These are phyloP conservation scores for Diphyllodes magnificus DNA, from an alignment of 2,113 vertebrate species.

Conservation along the genomic window DNA sequence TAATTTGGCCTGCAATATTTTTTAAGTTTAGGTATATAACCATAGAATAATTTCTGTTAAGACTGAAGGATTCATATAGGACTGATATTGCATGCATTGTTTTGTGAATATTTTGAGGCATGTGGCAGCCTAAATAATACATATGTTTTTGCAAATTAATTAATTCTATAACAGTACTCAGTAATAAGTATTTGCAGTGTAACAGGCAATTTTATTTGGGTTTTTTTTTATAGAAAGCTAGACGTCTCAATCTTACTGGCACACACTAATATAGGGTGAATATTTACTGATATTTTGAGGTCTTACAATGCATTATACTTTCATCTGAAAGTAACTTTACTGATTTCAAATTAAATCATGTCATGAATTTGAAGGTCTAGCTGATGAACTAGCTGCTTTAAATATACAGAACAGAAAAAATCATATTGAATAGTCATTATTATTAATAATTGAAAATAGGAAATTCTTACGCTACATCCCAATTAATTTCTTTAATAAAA, in stretches of 20 bases:
- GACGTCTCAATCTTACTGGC: conserved; percentile 7
- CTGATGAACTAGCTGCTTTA: conserved; percentile 12
- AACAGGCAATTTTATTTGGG: conserved; percentile 37
- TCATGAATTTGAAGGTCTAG: conserved; percentile 29
- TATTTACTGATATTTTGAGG: conserved; percentile 45
- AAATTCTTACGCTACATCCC: conserved; percentile 36
- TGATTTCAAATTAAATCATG: neutral
- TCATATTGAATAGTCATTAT: neutral
- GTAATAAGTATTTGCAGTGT: conserved; percentile 6
- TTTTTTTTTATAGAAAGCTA: neutral
- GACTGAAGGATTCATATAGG: neutral
- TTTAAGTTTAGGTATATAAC: neutral
- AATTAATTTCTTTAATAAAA: conserved; percentile 59
- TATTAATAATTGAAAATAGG: conserved; percentile 52
- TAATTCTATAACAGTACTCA: conserved; percentile 33
- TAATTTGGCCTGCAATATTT: neutral
- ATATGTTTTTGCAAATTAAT: conserved; percentile 30
- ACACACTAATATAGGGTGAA: conserved; percentile 45
- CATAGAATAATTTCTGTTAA: neutral
- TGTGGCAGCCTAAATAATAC: neutral
- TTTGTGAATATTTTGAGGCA: neutral
- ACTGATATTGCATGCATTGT: conserved; percentile 10
- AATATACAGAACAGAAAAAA: conserved; percentile 18
- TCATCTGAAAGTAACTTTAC: neutral
- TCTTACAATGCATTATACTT: neutral